Conservation (phyloP, 2,888 invertebrate species). For the Cryptocephalus primarius region DNA sequence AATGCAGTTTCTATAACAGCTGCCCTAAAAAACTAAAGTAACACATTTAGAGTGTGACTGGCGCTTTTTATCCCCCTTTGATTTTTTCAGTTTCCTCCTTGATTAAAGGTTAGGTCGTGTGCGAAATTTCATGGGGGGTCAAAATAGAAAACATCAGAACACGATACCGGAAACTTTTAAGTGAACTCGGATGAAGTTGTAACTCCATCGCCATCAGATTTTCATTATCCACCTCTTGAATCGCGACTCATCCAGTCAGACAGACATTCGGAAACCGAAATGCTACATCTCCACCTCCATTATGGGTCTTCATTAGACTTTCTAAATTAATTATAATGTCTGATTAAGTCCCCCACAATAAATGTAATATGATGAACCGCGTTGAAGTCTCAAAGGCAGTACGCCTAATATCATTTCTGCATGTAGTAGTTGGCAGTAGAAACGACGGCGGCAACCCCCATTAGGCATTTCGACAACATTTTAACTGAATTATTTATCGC, state of each 20-base stretch:
- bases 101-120: too few species aligned
- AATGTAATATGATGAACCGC: constrained; percentile 21
- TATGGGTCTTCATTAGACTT: constrained; percentile 32
- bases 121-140: too few species aligned
- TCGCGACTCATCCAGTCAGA: too few species aligned
- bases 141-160: too few species aligned
- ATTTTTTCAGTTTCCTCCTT: too few species aligned
- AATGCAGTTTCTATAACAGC: constrained; percentile 22
- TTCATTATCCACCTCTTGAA: too few species aligned
- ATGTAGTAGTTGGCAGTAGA: constrained; percentile 10
- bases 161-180: too few species aligned
- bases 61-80: constrained; percentile 31
- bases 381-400: constrained; percentile 13
- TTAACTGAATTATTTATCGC: constrained; percentile 6
- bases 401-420: constrained; percentile 15
- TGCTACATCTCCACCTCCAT: constrained; percentile 16
- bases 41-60: constrained; percentile 36
- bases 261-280: background rate
- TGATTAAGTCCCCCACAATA: constrained; percentile 36
- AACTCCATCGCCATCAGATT: too few species aligned
- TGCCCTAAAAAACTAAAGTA: constrained; percentile 30
- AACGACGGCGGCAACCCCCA: constrained; percentile 5
- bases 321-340: constrained; percentile 39
- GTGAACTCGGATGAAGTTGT: too few species aligned
- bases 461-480: constrained; percentile 3